Percentiles rank a stretch among this genome's conserved stretches.
These are phyloP conservation scores for Agriopis aurantiaria DNA, from an alignment of 2,888 invertebrate species.

Conservation along the genomic window DNA sequence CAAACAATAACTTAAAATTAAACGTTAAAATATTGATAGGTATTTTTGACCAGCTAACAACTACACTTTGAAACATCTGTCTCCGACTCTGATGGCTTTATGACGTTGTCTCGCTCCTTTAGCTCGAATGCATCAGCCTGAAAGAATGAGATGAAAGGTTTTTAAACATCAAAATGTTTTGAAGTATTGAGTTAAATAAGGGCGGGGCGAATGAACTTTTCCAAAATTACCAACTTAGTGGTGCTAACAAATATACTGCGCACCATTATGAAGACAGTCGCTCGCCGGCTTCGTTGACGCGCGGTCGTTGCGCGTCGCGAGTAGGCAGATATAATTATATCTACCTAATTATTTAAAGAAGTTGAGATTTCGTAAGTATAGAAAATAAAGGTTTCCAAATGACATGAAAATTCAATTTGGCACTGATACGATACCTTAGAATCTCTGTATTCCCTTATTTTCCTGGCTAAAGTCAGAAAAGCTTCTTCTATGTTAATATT, in stretches of 20 bases:
- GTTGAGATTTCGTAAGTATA: too few species aligned
- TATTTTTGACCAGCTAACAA: conserved; percentile 64
- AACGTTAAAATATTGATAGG: conserved; percentile 25
- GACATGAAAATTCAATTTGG: too few species aligned
- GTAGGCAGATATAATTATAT: too few species aligned
- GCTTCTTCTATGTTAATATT: conserved; percentile 95
- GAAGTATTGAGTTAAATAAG: too few species aligned
- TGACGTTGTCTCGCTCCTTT: conserved; percentile 79
- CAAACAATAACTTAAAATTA: conserved; percentile 6
- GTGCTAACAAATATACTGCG: too few species aligned
- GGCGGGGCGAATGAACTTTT: too few species aligned
- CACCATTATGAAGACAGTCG: too few species aligned
- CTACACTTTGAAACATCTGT: conserved; percentile 81
- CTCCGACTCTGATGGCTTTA: conserved; percentile 81
- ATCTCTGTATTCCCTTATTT: conserved; percentile 93
- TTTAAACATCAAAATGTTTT: neutral
- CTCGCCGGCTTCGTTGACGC: too few species aligned
- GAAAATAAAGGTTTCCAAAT: too few species aligned
- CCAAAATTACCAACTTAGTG: too few species aligned
- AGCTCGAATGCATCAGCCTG: conserved; percentile 83
- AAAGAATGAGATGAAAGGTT: conserved; percentile 46
- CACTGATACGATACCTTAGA: conserved; percentile 86
- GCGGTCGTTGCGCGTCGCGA: too few species aligned
- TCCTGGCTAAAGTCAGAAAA: conserved; percentile 92
- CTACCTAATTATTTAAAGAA: too few species aligned